phyloP scores from a whole-genome alignment of 2,888 invertebrate species.

The Tinea pellionella region DNA sequence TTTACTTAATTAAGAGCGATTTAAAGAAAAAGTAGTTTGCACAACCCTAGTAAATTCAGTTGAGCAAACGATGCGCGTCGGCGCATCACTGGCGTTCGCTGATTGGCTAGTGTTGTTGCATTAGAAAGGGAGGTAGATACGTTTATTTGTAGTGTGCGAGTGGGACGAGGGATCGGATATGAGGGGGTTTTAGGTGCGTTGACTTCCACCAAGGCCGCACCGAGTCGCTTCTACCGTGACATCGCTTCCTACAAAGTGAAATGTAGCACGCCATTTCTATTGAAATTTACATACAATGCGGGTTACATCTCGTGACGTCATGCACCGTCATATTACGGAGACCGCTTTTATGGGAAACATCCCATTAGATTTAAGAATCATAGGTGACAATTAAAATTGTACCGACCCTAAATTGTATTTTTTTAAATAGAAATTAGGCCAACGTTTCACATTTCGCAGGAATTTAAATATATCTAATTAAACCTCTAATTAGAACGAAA shows the following conservation, averaged over 20 bases:
- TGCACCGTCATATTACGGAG: too few relatives aligned
- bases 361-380: too few relatives aligned
- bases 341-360: too few relatives aligned
- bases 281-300: background rate
- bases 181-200: slow-evolving; percentile 63
- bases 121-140: slow-evolving; percentile 27
- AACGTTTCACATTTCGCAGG: too few relatives aligned
- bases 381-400: too few relatives aligned
- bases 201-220: slow-evolving; percentile 63
- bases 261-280: background rate
- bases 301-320: background rate
- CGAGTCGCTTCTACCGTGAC: slow-evolving; percentile 28
- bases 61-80: slow-evolving; percentile 60
- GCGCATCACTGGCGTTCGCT: slow-evolving; percentile 35
- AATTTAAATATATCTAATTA: too few relatives aligned
- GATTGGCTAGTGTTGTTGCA: slow-evolving; percentile 37
- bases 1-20: background rate
- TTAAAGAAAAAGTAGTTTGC: slow-evolving; percentile 19
- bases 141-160: slow-evolving; percentile 22
- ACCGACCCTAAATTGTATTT: too few relatives aligned
- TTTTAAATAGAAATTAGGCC: too few relatives aligned
- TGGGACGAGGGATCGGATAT: slow-evolving; percentile 40
- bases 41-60: slow-evolving; percentile 56
- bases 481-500: too few relatives aligned
- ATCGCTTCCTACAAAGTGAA: slow-evolving; percentile 1